Percentiles rank a stretch among this genome's conserved stretches.
Conservation (phyloP, 2,888 invertebrate genomes). For the Meiosimyza decipiens region DNA sequence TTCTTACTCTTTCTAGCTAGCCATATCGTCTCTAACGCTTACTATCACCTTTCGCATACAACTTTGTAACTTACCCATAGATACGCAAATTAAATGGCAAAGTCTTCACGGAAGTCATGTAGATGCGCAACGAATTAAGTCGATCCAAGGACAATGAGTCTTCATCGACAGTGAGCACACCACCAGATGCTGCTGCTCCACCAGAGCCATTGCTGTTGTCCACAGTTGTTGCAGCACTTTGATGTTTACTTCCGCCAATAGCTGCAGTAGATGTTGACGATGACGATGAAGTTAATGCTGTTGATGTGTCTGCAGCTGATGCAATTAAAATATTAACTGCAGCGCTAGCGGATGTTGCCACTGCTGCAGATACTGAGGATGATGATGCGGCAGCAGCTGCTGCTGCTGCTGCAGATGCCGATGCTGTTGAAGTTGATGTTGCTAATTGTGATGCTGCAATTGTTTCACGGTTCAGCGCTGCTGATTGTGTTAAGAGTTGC, state of each 20-base stretch:
- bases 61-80: slow-evolving; percentile 62
- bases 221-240: slow-evolving; percentile 30
- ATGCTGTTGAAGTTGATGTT: slow-evolving; percentile 60
- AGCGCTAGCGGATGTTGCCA: slow-evolving; percentile 46
- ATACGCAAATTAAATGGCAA: slow-evolving; percentile 66
- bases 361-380: slow-evolving; percentile 45
- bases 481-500: slow-evolving; percentile 66
- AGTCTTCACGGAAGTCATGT: slow-evolving; percentile 66
- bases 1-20: too few relatives aligned
- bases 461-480: slow-evolving; percentile 66
- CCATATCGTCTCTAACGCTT: background rate
- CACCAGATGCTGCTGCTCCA: slow-evolving; percentile 43
- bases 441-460: slow-evolving; percentile 67
- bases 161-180: slow-evolving; percentile 61
- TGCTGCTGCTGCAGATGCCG: slow-evolving; percentile 45
- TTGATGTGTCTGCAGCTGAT: slow-evolving; percentile 38
- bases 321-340: slow-evolving; percentile 36
- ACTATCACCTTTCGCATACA: background rate
- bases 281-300: slow-evolving; percentile 40
- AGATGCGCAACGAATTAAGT: slow-evolving; percentile 65
- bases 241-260: slow-evolving; percentile 32
- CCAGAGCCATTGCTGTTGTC: slow-evolving; percentile 8
- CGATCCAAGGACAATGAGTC: slow-evolving; percentile 65
- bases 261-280: slow-evolving; percentile 36
- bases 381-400: slow-evolving; percentile 48